These are phyloP conservation scores for Trachelus stipa DNA, from an alignment of 2,888 invertebrate species.

Conservation along the genomic window DNA sequence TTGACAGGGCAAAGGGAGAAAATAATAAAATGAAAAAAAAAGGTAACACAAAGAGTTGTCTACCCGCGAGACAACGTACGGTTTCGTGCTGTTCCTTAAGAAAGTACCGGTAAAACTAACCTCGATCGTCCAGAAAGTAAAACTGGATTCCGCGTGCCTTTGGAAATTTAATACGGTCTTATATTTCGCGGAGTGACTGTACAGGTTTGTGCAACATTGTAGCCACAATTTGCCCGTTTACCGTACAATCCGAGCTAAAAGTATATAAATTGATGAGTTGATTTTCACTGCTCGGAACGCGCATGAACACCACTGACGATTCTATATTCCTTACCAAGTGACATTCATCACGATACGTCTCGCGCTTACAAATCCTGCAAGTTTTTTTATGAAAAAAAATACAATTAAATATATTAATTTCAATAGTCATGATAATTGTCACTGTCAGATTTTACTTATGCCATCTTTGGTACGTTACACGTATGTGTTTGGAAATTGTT, in stretches of 20 bases:
- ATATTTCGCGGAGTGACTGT: slow-evolving; percentile 40
- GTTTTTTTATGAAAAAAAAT: background rate
- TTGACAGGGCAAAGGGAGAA: background rate
- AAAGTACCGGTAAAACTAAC: background rate
- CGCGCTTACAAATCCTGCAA: background rate
- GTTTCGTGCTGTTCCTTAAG: background rate
- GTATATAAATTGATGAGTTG: background rate
- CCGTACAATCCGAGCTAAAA: slow-evolving; percentile 34
- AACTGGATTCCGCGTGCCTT: slow-evolving; percentile 25
- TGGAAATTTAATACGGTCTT: slow-evolving; percentile 36
- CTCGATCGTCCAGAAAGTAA: slow-evolving; percentile 3
- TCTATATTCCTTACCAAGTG: background rate
- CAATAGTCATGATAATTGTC: too few species aligned
- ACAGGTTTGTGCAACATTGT: slow-evolving; percentile 54
- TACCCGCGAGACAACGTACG: background rate
- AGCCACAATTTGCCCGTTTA: slow-evolving; percentile 51
- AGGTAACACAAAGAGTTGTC: background rate
- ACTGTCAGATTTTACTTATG: background rate
- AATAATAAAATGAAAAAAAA: background rate
- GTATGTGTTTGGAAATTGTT: background rate
- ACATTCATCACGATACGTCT: background rate
- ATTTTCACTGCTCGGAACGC: background rate
- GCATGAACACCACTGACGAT: background rate
- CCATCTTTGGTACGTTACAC: background rate
- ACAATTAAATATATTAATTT: background rate